Percentiles rank a stretch among this genome's conserved stretches.
These are phyloP conservation scores for Enteromius fasciolatus DNA, from an alignment of 2,797 vertebrate species.

Conservation along the genomic window DNA sequence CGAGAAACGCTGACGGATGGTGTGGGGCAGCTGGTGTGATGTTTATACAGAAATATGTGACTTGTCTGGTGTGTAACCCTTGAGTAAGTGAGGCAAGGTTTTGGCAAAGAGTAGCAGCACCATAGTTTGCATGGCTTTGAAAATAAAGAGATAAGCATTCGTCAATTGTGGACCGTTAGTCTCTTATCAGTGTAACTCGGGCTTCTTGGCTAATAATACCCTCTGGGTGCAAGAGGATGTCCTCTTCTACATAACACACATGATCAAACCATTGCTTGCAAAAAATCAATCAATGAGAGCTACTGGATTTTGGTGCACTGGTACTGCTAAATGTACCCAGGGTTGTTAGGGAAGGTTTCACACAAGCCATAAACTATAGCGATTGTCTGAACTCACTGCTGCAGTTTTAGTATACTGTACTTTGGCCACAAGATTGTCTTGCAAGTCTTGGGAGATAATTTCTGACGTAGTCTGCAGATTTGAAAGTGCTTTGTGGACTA, in stretches of 20 bases:
- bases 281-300: not conserved
- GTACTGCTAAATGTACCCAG: not conserved
- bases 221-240: not conserved
- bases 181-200: not conserved
- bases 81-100: not conserved
- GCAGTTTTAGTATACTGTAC: not conserved
- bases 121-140: not conserved
- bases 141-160: not conserved
- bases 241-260: not conserved
- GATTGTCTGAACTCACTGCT: not conserved
- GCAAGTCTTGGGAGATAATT: constrained; percentile 19
- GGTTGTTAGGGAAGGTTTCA: not conserved
- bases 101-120: not conserved
- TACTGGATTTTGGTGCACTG: not conserved
- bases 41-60: constrained; percentile 22
- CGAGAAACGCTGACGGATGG: constrained; percentile 6
- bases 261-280: not conserved
- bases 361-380: no score
- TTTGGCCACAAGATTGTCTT: constrained; percentile 15
- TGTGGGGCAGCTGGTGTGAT: not conserved
- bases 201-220: constrained; percentile 2
- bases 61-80: not conserved
- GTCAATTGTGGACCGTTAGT: not conserved
- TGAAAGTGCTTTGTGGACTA: constrained; percentile 25
- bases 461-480: constrained; percentile 9